Percentiles rank a stretch among this genome's conserved stretches.
phyloP scores from a whole-genome alignment of 2,888 invertebrate species.

The Drepana falcataria region DNA sequence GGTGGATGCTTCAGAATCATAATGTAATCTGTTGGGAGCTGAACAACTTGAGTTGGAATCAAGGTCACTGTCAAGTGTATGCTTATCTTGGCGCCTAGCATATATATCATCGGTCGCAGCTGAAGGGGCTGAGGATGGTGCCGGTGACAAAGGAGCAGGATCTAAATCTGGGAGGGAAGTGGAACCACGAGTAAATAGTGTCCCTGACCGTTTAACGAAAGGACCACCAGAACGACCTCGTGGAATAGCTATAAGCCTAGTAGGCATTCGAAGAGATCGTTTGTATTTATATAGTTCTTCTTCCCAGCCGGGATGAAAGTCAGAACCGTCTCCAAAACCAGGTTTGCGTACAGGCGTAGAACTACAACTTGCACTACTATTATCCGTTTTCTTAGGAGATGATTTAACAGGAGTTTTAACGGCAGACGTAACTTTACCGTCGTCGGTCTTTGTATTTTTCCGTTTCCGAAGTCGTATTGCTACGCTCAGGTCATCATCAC shows the following conservation, averaged over 20 bases:
- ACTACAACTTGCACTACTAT: slow-evolving; percentile 45
- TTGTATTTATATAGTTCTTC: slow-evolving; percentile 91
- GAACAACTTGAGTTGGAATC: slow-evolving; percentile 84
- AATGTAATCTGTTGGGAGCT: slow-evolving; percentile 74
- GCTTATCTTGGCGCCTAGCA: slow-evolving; percentile 62
- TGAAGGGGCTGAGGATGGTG: slow-evolving; percentile 80
- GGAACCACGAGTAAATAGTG: slow-evolving; percentile 81
- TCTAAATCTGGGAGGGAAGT: slow-evolving; percentile 89
- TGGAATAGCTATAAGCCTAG: slow-evolving; percentile 88
- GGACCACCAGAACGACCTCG: slow-evolving; percentile 81
- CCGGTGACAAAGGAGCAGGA: slow-evolving; percentile 84
- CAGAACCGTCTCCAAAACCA: slow-evolving; percentile 84
- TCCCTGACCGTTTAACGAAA: slow-evolving; percentile 48
- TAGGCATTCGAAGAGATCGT: slow-evolving; percentile 88
- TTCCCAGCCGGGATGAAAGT: slow-evolving; percentile 89
- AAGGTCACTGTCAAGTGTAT: slow-evolving; percentile 80
- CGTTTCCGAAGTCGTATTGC: slow-evolving; percentile 65
- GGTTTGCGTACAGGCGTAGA: slow-evolving; percentile 73
- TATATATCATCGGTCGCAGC: slow-evolving; percentile 79
- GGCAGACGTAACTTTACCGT: slow-evolving; percentile 35
- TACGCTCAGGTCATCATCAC: slow-evolving; percentile 59
- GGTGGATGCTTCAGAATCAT: slow-evolving; percentile 83
- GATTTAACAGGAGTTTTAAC: slow-evolving; percentile 55
- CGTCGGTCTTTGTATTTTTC: slow-evolving; percentile 72
- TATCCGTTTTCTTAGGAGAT: slow-evolving; percentile 57